phyloP scores from a whole-genome alignment of 2,113 vertebrate genomes.

The Clarias gariepinus region DNA sequence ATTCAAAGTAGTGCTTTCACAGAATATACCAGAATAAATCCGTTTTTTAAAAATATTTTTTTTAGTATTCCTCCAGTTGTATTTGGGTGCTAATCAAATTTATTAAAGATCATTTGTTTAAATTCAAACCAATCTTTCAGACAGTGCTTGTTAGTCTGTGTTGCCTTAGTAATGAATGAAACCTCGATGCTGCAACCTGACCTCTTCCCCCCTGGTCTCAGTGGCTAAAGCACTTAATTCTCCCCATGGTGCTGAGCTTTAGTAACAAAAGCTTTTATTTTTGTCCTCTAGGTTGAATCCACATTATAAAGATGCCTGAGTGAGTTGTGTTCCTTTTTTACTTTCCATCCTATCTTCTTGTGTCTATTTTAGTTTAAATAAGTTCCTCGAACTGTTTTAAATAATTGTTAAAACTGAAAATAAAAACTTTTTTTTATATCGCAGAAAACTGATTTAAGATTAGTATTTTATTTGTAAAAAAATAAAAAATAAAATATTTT shows the following conservation, averaged over 20 bases:
- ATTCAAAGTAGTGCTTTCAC: background rate
- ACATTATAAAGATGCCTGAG: slow-evolving; percentile 72
- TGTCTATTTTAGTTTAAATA: background rate
- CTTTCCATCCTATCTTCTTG: slow-evolving; percentile 45
- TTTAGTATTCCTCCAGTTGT: background rate
- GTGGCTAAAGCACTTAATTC: slow-evolving; percentile 35
- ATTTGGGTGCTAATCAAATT: background rate
- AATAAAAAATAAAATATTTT: background rate
- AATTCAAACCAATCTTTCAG: background rate
- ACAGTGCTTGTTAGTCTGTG: background rate
- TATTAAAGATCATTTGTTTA: background rate
- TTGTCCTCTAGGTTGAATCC: slow-evolving; percentile 66
- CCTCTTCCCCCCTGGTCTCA: slow-evolving; percentile 36
- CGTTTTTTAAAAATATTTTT: background rate
- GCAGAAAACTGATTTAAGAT: background rate
- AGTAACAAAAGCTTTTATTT: slow-evolving; percentile 64
- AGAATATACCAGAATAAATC: background rate
- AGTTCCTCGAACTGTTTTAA: too few species aligned
- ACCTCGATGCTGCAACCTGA: slow-evolving; percentile 50
- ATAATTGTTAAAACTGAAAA: background rate
- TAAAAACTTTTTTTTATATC: too few species aligned
- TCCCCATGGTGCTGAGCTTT: slow-evolving; percentile 49
- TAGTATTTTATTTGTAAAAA: background rate
- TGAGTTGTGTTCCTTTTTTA: slow-evolving; percentile 56
- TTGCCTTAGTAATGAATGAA: background rate